phyloP scores from a whole-genome alignment of 1,140 invertebrate species.

The Hydropsyche tenuis region DNA sequence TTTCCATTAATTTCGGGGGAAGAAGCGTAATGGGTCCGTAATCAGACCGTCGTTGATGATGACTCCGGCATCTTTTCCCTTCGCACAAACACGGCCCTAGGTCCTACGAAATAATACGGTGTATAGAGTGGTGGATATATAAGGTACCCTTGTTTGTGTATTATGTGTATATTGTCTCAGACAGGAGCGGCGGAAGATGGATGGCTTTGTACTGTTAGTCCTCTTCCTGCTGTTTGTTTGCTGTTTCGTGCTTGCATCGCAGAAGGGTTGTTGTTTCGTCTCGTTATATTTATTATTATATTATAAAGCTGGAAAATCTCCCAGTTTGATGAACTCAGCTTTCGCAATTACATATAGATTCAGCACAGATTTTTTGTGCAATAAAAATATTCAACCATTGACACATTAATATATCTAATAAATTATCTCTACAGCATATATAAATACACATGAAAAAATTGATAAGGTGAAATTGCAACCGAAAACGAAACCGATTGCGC shows the following conservation, averaged over 20 bases:
- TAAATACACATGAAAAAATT: no score
- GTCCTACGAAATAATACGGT: no score
- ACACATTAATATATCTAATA: no score
- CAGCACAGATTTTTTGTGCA: no score
- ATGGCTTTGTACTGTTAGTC: slow-evolving; percentile 46
- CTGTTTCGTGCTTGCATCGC: background rate
- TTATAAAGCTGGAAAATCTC: slow-evolving; percentile 4
- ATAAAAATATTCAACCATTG: no score
- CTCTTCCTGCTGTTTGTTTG: background rate
- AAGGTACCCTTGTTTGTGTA: no score
- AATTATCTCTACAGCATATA: no score
- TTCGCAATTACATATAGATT: no score
- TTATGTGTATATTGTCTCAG: slow-evolving; percentile 36
- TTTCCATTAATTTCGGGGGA: slow-evolving; percentile 46
- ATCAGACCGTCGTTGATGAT: slow-evolving; percentile 45
- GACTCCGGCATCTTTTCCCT: slow-evolving; percentile 30
- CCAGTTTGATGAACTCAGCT: no score
- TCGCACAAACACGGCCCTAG: background rate
- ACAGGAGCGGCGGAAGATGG: slow-evolving; percentile 43
- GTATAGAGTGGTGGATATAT: no score
- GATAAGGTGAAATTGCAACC: background rate
- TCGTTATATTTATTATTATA: slow-evolving; percentile 13
- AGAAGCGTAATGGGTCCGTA: slow-evolving; percentile 43
- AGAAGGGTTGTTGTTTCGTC: slow-evolving; percentile 31
- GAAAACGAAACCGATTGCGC: no score